A percentile compares a stretch with the other conserved stretches of the same genome.
These are phyloP conservation scores for Arvicanthis niloticus DNA, from an alignment of 2,113 vertebrate genomes.

Conservation along the genomic window DNA sequence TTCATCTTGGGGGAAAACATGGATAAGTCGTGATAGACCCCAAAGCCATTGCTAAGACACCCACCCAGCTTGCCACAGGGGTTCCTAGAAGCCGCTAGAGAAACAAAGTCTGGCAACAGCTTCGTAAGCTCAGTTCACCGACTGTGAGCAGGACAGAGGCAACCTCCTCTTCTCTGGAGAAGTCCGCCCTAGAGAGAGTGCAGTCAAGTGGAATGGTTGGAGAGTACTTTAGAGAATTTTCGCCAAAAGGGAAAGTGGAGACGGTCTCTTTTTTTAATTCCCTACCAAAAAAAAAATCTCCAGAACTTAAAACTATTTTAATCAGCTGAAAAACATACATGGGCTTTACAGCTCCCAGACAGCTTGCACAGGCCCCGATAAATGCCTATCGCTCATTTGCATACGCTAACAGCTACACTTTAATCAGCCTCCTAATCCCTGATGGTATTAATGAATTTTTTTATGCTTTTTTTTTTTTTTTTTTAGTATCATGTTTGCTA, in stretches of 20 bases:
- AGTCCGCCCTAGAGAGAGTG: slow-evolving; percentile 65
- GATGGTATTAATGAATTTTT: slow-evolving; percentile 99
- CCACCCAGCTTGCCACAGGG: neutral
- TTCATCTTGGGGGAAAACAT: neutral
- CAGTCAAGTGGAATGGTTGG: slow-evolving; percentile 88
- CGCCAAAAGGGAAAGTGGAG: slow-evolving; percentile 95
- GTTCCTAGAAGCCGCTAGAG: slow-evolving; percentile 53
- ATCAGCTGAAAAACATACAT: slow-evolving; percentile 99
- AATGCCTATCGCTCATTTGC: slow-evolving; percentile 99
- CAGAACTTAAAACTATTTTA: slow-evolving; percentile 99
- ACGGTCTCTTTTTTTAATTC: slow-evolving; percentile 86
- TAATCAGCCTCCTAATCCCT: slow-evolving; percentile 99
- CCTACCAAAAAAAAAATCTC: slow-evolving; percentile 84
- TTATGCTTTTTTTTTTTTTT: slow-evolving; percentile 92
- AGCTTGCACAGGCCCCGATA: slow-evolving; percentile 99
- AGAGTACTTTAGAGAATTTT: slow-evolving; percentile 94
- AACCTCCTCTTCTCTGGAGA: slow-evolving; percentile 75
- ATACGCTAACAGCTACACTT: slow-evolving; percentile 99
- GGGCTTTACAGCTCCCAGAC: slow-evolving; percentile 99
- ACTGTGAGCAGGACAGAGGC: slow-evolving; percentile 56
- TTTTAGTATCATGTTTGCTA: slow-evolving; percentile 99
- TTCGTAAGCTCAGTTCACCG: slow-evolving; percentile 61
- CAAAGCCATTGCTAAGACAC: neutral
- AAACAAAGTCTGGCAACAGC: neutral
- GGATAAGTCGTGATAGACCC: neutral